These are phyloP conservation scores for Tursiops truncatus DNA, from an alignment of 2,113 vertebrate species.

Conservation along the genomic window DNA sequence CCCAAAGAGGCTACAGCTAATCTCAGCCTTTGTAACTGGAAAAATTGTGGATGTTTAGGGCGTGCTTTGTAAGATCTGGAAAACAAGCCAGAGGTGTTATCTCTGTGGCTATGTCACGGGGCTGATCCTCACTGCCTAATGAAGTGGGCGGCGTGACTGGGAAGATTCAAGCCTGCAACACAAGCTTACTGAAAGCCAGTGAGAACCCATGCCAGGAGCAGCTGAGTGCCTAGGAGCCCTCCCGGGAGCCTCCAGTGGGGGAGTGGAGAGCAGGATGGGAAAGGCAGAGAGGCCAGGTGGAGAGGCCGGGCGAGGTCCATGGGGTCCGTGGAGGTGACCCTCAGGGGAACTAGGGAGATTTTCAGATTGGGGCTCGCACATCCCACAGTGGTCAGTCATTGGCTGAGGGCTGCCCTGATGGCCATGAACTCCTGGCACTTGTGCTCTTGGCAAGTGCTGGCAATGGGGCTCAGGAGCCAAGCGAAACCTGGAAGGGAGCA, in stretches of 20 bases:
- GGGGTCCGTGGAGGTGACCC: not conserved
- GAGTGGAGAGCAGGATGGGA: rapidly evolving
- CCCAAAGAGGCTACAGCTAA: too few species aligned
- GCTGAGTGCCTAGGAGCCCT: not conserved
- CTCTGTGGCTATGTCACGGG: not conserved
- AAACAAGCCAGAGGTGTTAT: rapidly evolving
- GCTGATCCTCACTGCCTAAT: not conserved
- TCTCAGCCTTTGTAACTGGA: not conserved
- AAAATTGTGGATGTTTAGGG: rapidly evolving
- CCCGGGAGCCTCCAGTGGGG: not conserved
- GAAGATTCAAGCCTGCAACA: not conserved
- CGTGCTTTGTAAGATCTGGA: not conserved
- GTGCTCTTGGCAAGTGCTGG: not conserved
- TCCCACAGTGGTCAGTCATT: rapidly evolving
- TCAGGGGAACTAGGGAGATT: not conserved
- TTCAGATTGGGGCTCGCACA: not conserved
- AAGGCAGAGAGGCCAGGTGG: not conserved
- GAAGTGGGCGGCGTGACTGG: rapidly evolving
- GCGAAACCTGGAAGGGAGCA: rapidly evolving
- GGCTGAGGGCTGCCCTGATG: not conserved
- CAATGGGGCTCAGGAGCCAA: not conserved
- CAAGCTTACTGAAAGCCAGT: rapidly evolving
- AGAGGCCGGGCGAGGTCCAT: not conserved
- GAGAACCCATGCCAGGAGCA: rapidly evolving
- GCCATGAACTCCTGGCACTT: not conserved